These are phyloP conservation scores for Pterostichus niger DNA, from an alignment of 2,888 invertebrate species.

Conservation along the genomic window DNA sequence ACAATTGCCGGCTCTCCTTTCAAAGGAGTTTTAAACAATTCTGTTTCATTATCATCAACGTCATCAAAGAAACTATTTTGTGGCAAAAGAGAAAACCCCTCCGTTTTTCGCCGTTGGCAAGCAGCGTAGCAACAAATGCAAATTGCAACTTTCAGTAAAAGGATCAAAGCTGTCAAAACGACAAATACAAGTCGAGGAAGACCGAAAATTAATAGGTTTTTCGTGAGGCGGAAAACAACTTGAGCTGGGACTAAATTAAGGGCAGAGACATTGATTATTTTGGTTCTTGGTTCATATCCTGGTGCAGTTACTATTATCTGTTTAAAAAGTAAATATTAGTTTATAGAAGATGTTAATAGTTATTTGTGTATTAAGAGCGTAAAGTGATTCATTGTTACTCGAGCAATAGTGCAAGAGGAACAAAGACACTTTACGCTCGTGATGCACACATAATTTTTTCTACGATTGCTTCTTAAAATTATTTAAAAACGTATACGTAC, in stretches of 20 bases:
- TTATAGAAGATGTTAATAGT: neutral
- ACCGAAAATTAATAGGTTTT: slow-evolving; percentile 85
- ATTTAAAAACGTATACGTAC: too few species aligned
- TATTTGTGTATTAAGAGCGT: too few species aligned
- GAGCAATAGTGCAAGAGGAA: too few species aligned
- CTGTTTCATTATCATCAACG: slow-evolving; percentile 78
- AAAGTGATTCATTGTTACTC: too few species aligned
- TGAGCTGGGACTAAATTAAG: slow-evolving; percentile 78
- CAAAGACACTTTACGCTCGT: too few species aligned
- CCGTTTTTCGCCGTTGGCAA: slow-evolving; percentile 75
- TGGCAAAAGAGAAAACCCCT: slow-evolving; percentile 81
- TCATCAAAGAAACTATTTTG: slow-evolving; percentile 79
- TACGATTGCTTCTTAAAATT: too few species aligned
- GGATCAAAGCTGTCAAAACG: slow-evolving; percentile 83
- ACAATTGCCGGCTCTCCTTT: slow-evolving; percentile 73
- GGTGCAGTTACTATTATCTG: slow-evolving; percentile 79
- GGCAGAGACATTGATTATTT: slow-evolving; percentile 74
- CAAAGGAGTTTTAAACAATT: slow-evolving; percentile 77
- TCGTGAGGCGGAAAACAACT: slow-evolving; percentile 84
- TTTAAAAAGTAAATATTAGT: slow-evolving; percentile 1
- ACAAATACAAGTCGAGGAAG: slow-evolving; percentile 89
- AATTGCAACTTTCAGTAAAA: slow-evolving; percentile 79
- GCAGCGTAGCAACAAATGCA: slow-evolving; percentile 80
- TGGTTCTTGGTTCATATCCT: slow-evolving; percentile 81
- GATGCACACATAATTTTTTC: too few species aligned